A percentile compares a stretch with the other conserved stretches of the same genome.
phyloP scores from a whole-genome alignment of 2,797 vertebrate species.

The Molothrus aeneus region DNA sequence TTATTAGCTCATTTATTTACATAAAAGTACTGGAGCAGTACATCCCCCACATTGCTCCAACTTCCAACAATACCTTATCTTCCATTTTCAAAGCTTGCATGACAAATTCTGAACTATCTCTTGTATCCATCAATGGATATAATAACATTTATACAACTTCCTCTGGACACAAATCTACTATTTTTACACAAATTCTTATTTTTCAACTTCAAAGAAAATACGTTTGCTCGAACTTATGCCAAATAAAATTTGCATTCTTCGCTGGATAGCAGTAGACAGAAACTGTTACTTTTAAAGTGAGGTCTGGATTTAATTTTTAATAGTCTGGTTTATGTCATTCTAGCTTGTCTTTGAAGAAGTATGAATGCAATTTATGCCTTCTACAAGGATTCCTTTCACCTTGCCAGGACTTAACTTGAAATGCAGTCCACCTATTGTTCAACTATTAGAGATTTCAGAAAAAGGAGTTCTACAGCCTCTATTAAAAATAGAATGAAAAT shows the following conservation, averaged over 20 bases:
- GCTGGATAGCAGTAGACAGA: not conserved
- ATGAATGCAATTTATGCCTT: not conserved
- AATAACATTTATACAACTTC: not conserved
- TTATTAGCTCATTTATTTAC: not conserved
- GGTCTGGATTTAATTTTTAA: not conserved
- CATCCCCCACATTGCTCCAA: not conserved
- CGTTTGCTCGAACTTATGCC: not conserved
- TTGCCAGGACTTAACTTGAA: not conserved
- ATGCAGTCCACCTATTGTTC: not conserved
- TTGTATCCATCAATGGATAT: not conserved
- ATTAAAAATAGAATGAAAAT: not conserved
- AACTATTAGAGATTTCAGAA: not conserved
- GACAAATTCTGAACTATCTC: not conserved
- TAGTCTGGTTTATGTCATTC: not conserved
- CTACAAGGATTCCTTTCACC: not conserved
- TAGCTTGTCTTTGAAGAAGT: not conserved
- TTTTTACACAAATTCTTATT: not conserved
- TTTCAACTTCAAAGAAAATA: not conserved
- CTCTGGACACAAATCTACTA: not conserved
- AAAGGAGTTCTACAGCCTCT: not conserved
- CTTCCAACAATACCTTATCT: not conserved
- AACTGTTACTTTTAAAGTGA: not conserved
- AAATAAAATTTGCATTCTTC: not conserved
- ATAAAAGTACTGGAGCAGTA: not conserved
- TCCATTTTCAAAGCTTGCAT: not conserved